A percentile compares a stretch with the other conserved stretches of the same genome.
Conservation (phyloP, 2,797 vertebrate genomes). For the Steatocranus sp. region DNA sequence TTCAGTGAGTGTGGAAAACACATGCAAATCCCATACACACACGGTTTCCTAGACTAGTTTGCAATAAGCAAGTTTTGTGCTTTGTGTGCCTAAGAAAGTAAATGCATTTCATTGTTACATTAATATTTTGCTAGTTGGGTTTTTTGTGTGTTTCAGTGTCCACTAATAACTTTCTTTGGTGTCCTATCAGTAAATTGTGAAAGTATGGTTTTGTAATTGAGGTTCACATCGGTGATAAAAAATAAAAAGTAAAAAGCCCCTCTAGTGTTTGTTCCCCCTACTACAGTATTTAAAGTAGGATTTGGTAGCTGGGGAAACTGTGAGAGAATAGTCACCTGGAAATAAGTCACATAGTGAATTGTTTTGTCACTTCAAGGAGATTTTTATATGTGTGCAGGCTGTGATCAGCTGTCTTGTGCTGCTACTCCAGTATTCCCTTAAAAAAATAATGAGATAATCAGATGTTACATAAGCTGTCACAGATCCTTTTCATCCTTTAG, state of each 20-base stretch:
- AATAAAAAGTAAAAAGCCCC: not conserved
- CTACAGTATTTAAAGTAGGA: not conserved
- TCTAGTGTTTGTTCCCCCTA: not conserved
- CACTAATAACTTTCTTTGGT: not conserved
- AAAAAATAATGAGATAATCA: not conserved
- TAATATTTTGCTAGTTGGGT: not conserved
- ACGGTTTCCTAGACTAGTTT: not conserved
- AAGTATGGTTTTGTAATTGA: not conserved
- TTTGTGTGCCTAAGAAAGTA: not conserved
- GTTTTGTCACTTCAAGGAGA: not conserved
- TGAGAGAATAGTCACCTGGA: not conserved
- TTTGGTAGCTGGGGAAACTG: not conserved
- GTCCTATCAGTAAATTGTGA: not conserved
- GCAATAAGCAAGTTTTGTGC: not conserved
- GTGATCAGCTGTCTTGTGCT: not conserved
- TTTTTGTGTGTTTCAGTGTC: not conserved
- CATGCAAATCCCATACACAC: not conserved
- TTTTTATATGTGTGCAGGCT: not conserved
- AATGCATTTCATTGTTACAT: not conserved
- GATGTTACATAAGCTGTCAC: not conserved
- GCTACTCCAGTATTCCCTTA: not conserved
- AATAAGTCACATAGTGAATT: not conserved
- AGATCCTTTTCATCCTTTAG: not conserved
- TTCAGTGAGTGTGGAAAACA: not conserved
- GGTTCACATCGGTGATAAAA: not conserved